Percentiles rank a stretch among this genome's conserved stretches.
Conservation (phyloP, 2,113 vertebrate genomes). For the Malurus melanocephalus region DNA sequence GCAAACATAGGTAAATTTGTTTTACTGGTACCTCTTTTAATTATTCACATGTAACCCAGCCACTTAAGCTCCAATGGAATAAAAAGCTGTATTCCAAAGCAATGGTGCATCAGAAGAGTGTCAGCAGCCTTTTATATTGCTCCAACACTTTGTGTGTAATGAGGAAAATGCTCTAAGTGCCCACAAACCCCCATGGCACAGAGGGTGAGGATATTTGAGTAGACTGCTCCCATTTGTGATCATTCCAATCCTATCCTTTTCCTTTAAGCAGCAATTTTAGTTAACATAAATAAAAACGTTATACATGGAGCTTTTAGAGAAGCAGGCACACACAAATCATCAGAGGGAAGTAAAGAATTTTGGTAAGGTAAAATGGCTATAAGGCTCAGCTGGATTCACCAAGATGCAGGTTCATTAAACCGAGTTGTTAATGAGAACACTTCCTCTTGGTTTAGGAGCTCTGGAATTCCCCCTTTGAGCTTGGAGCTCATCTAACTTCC, state of each 20-base stretch:
- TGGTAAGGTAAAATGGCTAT: neutral
- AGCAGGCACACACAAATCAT: neutral
- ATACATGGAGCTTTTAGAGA: slow-evolving; percentile 33
- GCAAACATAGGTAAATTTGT: neutral
- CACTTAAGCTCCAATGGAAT: neutral
- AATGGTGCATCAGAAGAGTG: slow-evolving; percentile 2
- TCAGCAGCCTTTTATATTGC: slow-evolving; percentile 40
- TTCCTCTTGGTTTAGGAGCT: slow-evolving; percentile 28
- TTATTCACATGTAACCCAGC: neutral
- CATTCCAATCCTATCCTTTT: neutral
- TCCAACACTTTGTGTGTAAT: slow-evolving; percentile 34
- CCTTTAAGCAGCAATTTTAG: slow-evolving; percentile 17
- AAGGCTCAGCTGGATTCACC: neutral
- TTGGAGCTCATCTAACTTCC: neutral
- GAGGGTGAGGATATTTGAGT: neutral
- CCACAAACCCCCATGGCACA: neutral
- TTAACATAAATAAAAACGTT: slow-evolving; percentile 31
- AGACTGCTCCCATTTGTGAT: slow-evolving; percentile 13
- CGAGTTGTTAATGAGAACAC: neutral
- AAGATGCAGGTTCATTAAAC: neutral
- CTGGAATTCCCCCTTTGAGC: neutral
- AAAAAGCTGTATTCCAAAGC: slow-evolving; percentile 34
- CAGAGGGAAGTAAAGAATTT: neutral
- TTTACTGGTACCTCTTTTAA: neutral
- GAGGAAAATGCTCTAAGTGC: slow-evolving; percentile 48